phyloP scores from a whole-genome alignment of 1,140 invertebrate genomes.

The Triops longicaudatus region DNA sequence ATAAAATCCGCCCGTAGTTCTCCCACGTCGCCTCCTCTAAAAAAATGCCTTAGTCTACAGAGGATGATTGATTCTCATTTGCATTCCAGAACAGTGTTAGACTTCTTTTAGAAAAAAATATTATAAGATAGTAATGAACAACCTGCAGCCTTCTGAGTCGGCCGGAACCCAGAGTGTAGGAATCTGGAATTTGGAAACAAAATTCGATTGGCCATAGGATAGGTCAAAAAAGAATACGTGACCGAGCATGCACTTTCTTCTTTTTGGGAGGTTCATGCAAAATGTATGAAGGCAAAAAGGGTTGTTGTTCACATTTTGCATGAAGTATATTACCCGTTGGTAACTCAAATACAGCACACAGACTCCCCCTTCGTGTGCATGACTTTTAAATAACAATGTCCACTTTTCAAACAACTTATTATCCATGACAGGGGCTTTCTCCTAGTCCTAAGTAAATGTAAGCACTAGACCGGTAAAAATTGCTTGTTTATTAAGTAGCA shows the following conservation, averaged over 20 bases:
- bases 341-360: not conserved
- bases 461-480: not conserved
- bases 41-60: not conserved
- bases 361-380: not conserved
- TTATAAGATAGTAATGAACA: not conserved
- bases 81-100: not conserved
- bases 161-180: not conserved
- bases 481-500: not conserved
- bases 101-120: not conserved
- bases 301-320: constrained; percentile 4
- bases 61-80: not conserved
- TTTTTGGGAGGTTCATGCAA: not conserved
- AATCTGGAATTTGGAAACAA: not conserved
- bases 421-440: not conserved
- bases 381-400: constrained; percentile 3
- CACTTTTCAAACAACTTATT: constrained; percentile 8
- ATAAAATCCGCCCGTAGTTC: no score
- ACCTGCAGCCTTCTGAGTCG: not conserved
- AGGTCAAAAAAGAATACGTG: constrained; percentile 4
- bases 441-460: no score
- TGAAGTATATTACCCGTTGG: not conserved
- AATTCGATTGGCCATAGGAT: constrained; percentile 11
- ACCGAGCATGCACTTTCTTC: not conserved
- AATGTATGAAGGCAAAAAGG: not conserved
- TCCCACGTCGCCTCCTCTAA: not conserved